Base-by-base conservation (phyloP, 1,140 invertebrate species). In the Asbolus verrucosus region DNA sequence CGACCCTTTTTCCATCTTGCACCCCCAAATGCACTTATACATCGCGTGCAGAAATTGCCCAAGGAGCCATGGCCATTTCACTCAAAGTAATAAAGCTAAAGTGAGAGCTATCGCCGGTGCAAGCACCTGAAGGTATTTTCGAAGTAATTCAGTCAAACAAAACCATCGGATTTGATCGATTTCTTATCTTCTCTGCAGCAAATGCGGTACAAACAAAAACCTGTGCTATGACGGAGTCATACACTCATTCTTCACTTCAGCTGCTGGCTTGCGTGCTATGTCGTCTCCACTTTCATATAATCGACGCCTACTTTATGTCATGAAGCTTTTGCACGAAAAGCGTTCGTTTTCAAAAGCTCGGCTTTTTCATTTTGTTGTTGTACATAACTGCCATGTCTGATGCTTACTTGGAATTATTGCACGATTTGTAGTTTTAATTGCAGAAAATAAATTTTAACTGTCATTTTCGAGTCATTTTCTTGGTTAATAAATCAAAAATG, bases 261-360 rank as follows among this genome's bases (percentile, higher is more conserved):
- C 16, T 67, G 39, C 19, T 69, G n/a, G n/a, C n/a, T n/a, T 46
- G 70, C 70, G 70, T 71, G 70, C 39, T n/a, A 68, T 3, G 39
- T 50, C 39, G 27, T 43, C 63, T 67, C 65, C 27, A 67, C 70
- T 67, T 68, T 71, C 65, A 63, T 41, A 68, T 71, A 66, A 46
- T 39, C 61, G 39, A 50, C 67, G 38, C 65, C 65, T 67, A 38
- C 59, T 71, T 71, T 71, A 71, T 71, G 65, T 67, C 69, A 65
- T 71, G 69, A 41, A 69, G 43, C 31, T 41, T 41, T 39, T 46
- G 67, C 67, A 69, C 67, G 67, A 21, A 59, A 69, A 67, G 15
- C 30, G 65, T 54, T 65, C 41, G 33, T 65, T 54, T 67, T 19
- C 41, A 18, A 38, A 36, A 43, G 50, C 43, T 63, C 39, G 61